Percentiles rank a stretch among this genome's conserved stretches.
Evolutionary conservation across 2,113 vertebrate genomes (phyloP).

Genomic region (Lipotes vexillifer): DNA sequence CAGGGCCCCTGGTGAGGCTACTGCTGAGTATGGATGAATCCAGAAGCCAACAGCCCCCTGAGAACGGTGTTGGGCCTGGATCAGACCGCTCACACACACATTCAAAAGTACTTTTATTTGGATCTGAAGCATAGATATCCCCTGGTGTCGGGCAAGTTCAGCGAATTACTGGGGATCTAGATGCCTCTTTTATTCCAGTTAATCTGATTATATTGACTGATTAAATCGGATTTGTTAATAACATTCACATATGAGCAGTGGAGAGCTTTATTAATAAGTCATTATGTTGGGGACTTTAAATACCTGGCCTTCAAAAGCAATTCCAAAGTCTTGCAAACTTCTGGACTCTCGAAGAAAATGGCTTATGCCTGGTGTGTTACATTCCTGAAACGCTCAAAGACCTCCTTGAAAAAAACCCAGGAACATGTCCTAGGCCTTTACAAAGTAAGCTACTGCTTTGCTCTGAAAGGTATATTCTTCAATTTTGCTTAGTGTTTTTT

Average conservation of each 20-base stretch:
- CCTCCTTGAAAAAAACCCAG: background rate
- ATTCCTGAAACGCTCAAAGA: conserved; percentile 7
- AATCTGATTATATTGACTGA: conserved; percentile 60
- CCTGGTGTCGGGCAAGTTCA: background rate
- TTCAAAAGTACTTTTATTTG: conserved; percentile 63
- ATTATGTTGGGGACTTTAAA: conserved; percentile 58
- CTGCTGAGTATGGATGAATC: conserved; percentile 6
- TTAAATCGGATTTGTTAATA: conserved; percentile 64
- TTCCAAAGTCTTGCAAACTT: conserved; percentile 5
- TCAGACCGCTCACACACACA: conserved; percentile 54
- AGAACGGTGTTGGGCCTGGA: conserved; percentile 27
- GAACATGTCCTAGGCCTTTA: background rate
- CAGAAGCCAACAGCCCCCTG: conserved; percentile 17
- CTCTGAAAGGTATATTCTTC: background rate
- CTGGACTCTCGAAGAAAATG: conserved; percentile 13
- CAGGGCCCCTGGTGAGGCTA: conserved; percentile 48
- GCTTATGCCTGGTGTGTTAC: background rate
- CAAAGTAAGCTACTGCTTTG: background rate
- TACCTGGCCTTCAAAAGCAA: conserved; percentile 43
- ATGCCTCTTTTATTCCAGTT: conserved; percentile 67
- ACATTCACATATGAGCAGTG: conserved; percentile 47
- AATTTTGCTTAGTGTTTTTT: background rate
- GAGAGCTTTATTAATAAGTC: conserved; percentile 64
- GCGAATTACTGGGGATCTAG: conserved; percentile 66
- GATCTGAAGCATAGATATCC: conserved; percentile 56